Evolutionary conservation across 1,140 invertebrate species (phyloP).

Genomic region (Ylistrum balloti): DNA sequence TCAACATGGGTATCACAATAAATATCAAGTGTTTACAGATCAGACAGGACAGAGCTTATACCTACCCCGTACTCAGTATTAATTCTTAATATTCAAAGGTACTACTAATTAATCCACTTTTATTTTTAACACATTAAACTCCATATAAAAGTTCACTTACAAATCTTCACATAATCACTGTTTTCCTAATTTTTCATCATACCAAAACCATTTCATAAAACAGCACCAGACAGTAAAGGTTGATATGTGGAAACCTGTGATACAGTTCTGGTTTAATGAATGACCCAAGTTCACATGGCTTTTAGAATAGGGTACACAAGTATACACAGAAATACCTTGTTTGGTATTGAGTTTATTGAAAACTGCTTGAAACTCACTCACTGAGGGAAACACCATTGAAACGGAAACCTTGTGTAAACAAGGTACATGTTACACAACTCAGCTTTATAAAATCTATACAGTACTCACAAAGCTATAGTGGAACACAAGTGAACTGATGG

Average conservation of each 20-base stretch:
- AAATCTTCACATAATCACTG: too few relatives aligned
- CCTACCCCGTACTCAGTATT: too few relatives aligned
- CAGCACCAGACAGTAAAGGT: background rate
- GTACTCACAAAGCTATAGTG: background rate
- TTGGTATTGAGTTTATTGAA: constrained; percentile 4
- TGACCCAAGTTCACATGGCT: background rate
- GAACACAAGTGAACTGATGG: background rate
- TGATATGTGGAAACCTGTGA: background rate
- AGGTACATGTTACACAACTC: constrained; percentile 17
- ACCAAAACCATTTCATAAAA: background rate
- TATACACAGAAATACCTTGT: background rate
- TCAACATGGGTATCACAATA: too few relatives aligned
- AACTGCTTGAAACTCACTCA: constrained; percentile 23
- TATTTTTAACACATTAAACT: too few relatives aligned
- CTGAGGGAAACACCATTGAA: constrained; percentile 5
- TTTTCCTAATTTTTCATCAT: too few relatives aligned
- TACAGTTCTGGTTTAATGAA: background rate
- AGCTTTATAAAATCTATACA: constrained; percentile 16
- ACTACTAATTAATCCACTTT: too few relatives aligned
- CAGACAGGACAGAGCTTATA: too few relatives aligned
- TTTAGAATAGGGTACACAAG: background rate
- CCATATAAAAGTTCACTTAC: too few relatives aligned
- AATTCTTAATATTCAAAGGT: too few relatives aligned
- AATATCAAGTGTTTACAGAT: too few relatives aligned
- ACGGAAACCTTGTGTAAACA: constrained; percentile 16